Evolutionary conservation across 2,113 vertebrate species (phyloP).

Genomic region (Ifrita kowaldi): DNA sequence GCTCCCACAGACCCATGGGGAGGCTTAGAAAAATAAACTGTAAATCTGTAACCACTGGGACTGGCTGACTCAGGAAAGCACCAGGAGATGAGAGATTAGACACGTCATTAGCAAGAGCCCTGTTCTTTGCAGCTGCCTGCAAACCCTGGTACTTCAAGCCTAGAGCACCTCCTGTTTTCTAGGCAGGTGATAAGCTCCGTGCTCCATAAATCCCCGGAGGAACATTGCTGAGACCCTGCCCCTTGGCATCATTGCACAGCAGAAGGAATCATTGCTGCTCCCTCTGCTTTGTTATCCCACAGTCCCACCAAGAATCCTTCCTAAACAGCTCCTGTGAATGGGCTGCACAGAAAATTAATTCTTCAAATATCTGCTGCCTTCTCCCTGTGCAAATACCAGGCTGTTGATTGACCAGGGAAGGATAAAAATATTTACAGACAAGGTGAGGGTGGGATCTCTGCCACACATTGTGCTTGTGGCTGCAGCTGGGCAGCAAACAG

Average conservation of each 20-base stretch:
- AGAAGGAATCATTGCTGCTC: not conserved
- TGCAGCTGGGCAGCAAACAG: not conserved
- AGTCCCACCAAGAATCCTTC: not conserved
- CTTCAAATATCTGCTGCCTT: not conserved
- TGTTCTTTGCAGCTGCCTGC: not conserved
- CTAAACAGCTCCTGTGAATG: accelerated
- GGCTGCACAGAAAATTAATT: not conserved
- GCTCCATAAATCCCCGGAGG: not conserved
- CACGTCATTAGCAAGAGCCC: not conserved
- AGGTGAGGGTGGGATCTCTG: not conserved
- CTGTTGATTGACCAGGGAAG: not conserved
- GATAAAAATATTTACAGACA: conserved; percentile 61
- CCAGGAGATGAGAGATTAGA: not conserved
- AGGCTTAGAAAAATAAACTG: not conserved
- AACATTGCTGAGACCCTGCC: not conserved
- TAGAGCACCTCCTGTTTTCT: not conserved
- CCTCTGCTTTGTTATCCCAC: not conserved
- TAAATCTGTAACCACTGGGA: not conserved
- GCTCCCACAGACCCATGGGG: accelerated
- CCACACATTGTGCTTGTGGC: not conserved
- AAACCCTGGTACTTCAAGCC: not conserved
- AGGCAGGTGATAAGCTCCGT: not conserved
- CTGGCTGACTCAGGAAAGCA: not conserved
- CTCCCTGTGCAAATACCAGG: conserved; percentile 20
- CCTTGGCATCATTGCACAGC: not conserved